Evolutionary conservation across 2,888 invertebrate species (phyloP), one percentile per base, ranked within the genome.

Genomic region (Monopis laevigella): DNA sequence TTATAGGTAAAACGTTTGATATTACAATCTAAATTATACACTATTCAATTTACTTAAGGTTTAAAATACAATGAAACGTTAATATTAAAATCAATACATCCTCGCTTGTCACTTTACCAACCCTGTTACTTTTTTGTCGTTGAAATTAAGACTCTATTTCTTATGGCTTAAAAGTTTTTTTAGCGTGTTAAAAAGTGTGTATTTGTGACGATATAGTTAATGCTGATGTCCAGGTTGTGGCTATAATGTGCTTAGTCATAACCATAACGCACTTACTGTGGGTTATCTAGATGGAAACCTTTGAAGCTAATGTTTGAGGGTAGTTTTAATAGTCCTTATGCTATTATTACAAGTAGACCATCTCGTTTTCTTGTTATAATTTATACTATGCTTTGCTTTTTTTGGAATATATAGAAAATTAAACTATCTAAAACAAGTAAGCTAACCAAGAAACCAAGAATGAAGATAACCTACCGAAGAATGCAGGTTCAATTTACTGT

Each of bases 171-270:
- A 2, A 17, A n/a, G 11, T 6, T 16, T 27, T 4, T 14, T 39
- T 27, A 3, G 7, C 5, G 4, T 16, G 3, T 14, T 11, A 40
- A 13, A 10, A 16, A 40, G 10, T 21, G 11, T 11, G 30, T 8
- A 30, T 29, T 26, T 30, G 18, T 30, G 40, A 18, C 18, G 2
- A 2, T 39, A 27, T 14, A 48, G 42, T 42, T 45, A 42, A 44
- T 46, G 49, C 48, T 46, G 51, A 49, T 51, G 58, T 56, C 56
- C 57, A 51, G 52, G 47, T 52, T 46, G 54, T 48, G 54, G 56
- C 55, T 60, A 54, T 61, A 62, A 62, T 56, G 54, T 59, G 65
- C 59, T 48, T 49, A 48, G 58, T 67, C 65, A 66, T 63, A 62
- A 56, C 56, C 57, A 55, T 54, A 50, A 53, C 54, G 59, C 55